Evolutionary conservation across 2,888 invertebrate genomes (phyloP), one percentile per base, ranked within the genome.

Genomic region (Odontocolon sp.): DNA sequence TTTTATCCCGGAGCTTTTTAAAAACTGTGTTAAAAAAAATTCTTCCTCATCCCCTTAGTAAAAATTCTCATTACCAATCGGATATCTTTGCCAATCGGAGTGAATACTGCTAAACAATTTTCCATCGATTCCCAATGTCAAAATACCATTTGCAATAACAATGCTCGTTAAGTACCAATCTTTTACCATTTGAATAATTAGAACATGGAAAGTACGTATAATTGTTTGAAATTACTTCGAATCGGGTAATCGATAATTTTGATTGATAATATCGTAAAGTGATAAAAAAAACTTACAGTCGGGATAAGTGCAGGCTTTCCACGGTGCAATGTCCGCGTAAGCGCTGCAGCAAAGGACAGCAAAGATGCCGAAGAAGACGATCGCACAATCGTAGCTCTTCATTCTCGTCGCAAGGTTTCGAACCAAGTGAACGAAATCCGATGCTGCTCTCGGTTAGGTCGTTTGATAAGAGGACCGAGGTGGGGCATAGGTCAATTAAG

Each of bases 401-500:
- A 88, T 88, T 77, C 77, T 86, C 78, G 82, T 63, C 52, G 80
- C 74, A 80, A 75, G 80, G 83, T 82, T 83, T 81, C 79, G 78
- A 77, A 74, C 77, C 70, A 81, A 88, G 81, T 87, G 88, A 85
- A 81, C 82, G 81, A 85, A 83, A 81, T 79, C 70, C 77, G 70
- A 76, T 63, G 72, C 79, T 77, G 77, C 71, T 70, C 74, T 81
- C 78, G 64, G 66, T 77, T 63, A 70, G 54, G 54, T 57, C 71
- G 77, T 52, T 77, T 68, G 81, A 86, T 83, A 84, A 83, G 61
- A 69, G 61, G 63, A 63, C 42, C 72, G 80, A 54, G 69, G 78
- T 80, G 85, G 85, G 85, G 81, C 86, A 86, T 83, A 87, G 88
- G 88, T 89, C 87, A 89, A 88, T 88, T 87, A 85, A 86, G 83